phyloP scores from a whole-genome alignment of 2,797 vertebrate genomes.

The Crax fasciolata region DNA sequence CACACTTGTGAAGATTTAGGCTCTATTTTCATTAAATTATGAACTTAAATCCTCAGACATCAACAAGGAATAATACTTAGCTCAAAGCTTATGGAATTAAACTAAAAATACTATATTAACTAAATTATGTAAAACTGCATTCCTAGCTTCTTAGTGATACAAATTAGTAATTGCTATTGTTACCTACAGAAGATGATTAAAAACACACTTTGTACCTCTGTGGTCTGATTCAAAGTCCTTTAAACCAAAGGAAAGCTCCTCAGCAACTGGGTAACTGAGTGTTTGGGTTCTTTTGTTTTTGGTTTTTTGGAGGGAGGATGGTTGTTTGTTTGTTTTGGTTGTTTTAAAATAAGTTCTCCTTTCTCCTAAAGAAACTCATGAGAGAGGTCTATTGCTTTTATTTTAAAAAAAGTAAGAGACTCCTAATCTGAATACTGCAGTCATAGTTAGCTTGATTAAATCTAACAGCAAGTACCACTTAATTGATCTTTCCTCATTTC shows the following conservation, averaged over 20 bases:
- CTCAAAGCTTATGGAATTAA: background rate
- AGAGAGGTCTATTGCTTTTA: background rate
- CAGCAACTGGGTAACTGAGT: background rate
- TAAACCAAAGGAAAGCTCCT: background rate
- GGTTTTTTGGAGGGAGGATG: background rate
- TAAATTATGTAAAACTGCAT: background rate
- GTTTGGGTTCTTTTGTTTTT: background rate
- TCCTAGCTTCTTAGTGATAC: background rate
- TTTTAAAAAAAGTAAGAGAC: background rate
- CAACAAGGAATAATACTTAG: background rate
- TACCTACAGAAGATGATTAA: background rate
- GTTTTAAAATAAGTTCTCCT: background rate
- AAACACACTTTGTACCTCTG: background rate
- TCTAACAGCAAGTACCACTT: background rate
- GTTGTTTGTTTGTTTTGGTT: background rate
- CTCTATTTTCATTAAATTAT: background rate
- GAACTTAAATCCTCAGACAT: background rate
- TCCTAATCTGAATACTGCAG: background rate
- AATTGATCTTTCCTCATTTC: background rate
- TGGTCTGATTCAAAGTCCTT: background rate
- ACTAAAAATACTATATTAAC: constrained; percentile 1
- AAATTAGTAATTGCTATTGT: constrained; percentile 15
- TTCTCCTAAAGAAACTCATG: background rate
- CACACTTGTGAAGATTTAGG: background rate
- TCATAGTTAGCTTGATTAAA: background rate